A percentile compares a stretch with the other conserved stretches of the same genome.
These are phyloP conservation scores for Corythornis madagascariensis DNA, from an alignment of 2,113 vertebrate species.

Conservation along the genomic window DNA sequence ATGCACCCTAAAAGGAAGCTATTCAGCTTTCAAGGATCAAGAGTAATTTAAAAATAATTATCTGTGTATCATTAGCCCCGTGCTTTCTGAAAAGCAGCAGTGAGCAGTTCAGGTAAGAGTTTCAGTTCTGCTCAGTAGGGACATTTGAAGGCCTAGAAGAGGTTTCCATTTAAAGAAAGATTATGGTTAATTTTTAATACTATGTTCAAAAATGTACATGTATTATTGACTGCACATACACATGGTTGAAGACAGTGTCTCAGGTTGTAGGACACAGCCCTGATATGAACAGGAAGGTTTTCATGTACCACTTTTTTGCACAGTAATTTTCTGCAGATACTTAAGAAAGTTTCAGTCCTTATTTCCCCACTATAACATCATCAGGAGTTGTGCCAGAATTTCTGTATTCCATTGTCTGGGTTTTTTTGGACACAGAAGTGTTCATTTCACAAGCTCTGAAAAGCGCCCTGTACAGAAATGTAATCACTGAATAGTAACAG, in stretches of 20 bases:
- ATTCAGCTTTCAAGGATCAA: not conserved
- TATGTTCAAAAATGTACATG: not conserved
- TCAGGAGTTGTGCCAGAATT: not conserved
- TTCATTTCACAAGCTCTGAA: not conserved
- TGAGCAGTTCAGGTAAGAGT: not conserved
- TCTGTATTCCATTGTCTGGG: not conserved
- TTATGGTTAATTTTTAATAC: not conserved
- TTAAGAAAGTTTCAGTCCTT: not conserved
- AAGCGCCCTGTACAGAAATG: not conserved
- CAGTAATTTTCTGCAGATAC: not conserved
- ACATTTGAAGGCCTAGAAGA: not conserved
- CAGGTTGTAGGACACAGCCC: not conserved
- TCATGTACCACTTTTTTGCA: not conserved
- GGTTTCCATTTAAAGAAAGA: not conserved
- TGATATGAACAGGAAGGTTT: not conserved
- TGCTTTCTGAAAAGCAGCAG: not conserved
- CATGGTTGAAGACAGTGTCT: accelerated
- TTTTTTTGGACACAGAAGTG: not conserved
- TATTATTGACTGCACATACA: not conserved
- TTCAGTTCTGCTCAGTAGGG: not conserved
- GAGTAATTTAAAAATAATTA: not conserved
- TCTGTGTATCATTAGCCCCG: not conserved
- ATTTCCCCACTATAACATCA: not conserved
- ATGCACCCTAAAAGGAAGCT: not conserved
- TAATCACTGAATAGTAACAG: not conserved